A percentile compares a stretch with the other conserved stretches of the same genome.
Conservation (phyloP, 2,888 invertebrate species). For the Drosophila gaucha region DNA sequence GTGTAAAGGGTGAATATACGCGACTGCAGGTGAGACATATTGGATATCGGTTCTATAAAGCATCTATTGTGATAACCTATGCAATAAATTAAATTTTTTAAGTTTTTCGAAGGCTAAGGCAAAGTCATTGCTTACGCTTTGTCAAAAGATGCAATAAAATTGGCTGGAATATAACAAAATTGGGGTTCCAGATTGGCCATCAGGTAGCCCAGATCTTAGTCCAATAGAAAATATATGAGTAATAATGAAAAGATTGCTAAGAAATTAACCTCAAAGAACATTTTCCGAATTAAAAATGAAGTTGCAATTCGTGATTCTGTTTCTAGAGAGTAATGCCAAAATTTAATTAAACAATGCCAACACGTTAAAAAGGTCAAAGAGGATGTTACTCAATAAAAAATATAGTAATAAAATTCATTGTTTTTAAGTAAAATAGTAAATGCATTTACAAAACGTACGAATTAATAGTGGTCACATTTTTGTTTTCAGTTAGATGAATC, state of each 20-base stretch:
- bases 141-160: too few species aligned
- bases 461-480: too few species aligned
- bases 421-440: constrained; percentile 7
- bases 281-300: constrained; percentile 3
- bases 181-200: constrained; percentile 8
- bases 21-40: too few species aligned
- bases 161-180: constrained; percentile 1
- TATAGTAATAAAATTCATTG: too few species aligned
- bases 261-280: constrained; percentile 9
- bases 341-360: constrained; percentile 19
- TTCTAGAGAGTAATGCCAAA: constrained; percentile 15
- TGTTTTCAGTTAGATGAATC: neutral
- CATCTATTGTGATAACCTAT: too few species aligned
- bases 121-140: too few species aligned
- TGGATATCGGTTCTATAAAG: too few species aligned
- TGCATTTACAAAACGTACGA: neutral
- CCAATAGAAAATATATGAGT: constrained; percentile 15
- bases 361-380: constrained; percentile 16
- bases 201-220: constrained; percentile 6
- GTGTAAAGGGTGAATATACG: too few species aligned
- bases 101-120: too few species aligned
- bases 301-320: constrained; percentile 14
- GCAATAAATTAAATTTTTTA: too few species aligned
- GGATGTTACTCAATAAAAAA: constrained; percentile 15
- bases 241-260: constrained; percentile 5